Evolutionary conservation across 2,113 vertebrate species (phyloP).

Genomic region (Rhabdomys dilectus): DNA sequence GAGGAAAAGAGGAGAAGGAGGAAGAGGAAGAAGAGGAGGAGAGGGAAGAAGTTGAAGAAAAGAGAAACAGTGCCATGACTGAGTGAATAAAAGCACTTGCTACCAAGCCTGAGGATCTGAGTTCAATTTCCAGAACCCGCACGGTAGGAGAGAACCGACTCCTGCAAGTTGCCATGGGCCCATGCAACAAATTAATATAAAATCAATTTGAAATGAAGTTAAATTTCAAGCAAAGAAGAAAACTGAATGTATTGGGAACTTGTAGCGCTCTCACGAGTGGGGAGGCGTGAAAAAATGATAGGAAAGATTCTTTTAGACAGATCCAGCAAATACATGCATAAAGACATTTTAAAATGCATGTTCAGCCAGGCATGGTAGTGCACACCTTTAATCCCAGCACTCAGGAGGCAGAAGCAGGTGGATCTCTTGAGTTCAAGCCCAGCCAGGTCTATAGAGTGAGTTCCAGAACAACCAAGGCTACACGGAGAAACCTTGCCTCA

Average conservation of each 20-base stretch:
- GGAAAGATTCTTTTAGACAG: slow-evolving; percentile 6
- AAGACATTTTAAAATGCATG: slow-evolving; percentile 28
- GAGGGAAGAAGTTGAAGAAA: no score
- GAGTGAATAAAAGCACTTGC: neutral
- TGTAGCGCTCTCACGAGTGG: neutral
- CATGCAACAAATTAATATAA: neutral
- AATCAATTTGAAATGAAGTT: neutral
- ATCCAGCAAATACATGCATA: neutral
- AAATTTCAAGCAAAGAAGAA: neutral
- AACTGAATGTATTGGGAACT: neutral
- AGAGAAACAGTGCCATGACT: neutral
- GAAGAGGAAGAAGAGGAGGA: no score
- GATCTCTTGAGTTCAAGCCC: neutral
- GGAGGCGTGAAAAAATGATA: neutral
- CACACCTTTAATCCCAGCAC: neutral
- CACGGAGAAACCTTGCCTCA: neutral
- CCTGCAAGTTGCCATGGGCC: neutral
- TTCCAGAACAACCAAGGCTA: neutral
- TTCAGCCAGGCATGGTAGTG: neutral
- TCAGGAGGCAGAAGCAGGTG: neutral
- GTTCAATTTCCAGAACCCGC: neutral
- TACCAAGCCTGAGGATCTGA: neutral
- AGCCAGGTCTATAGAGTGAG: neutral
- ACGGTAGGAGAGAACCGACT: neutral
- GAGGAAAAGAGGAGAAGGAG: rapidly evolving